These are phyloP conservation scores for Epinotia nisella DNA, from an alignment of 2,888 invertebrate genomes.

Conservation along the genomic window DNA sequence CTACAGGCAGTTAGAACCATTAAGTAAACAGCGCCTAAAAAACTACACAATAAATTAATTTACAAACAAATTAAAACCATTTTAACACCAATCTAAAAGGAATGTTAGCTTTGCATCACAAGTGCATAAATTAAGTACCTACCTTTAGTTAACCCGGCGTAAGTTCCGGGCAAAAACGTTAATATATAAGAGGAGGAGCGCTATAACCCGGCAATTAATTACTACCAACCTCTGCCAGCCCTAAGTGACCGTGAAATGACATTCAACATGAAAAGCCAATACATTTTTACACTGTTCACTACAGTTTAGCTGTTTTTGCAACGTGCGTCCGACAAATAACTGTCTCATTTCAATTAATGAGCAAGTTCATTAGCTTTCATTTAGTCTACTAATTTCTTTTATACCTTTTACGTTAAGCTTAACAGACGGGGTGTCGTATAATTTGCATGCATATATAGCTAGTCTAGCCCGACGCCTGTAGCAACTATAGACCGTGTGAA, in stretches of 20 bases:
- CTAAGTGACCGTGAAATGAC: constrained; percentile 74
- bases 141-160: constrained; percentile 22
- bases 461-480: constrained; percentile 52
- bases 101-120: constrained; percentile 44
- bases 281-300: constrained; percentile 47
- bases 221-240: constrained; percentile 48
- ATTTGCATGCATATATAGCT: constrained; percentile 52
- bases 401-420: constrained; percentile 54
- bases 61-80: constrained; percentile 44
- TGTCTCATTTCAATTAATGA: constrained; percentile 51
- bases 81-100: constrained; percentile 45
- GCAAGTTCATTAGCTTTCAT: constrained; percentile 54
- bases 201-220: constrained; percentile 49
- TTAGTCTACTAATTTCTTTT: constrained; percentile 55
- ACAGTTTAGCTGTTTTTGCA: constrained; percentile 55
- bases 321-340: constrained; percentile 54
- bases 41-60: constrained; percentile 43
- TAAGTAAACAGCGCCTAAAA: constrained; percentile 44
- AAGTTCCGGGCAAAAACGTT: constrained; percentile 47
- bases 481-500: constrained; percentile 57
- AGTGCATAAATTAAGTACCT: constrained; percentile 40
- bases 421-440: constrained; percentile 56
- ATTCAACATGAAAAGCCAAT: constrained; percentile 55
- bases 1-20: constrained; percentile 26
- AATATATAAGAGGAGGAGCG: constrained; percentile 35